A percentile compares a stretch with the other conserved stretches of the same genome.
These are phyloP conservation scores for Congeria kusceri DNA, from an alignment of 2,888 invertebrate genomes.

Conservation along the genomic window DNA sequence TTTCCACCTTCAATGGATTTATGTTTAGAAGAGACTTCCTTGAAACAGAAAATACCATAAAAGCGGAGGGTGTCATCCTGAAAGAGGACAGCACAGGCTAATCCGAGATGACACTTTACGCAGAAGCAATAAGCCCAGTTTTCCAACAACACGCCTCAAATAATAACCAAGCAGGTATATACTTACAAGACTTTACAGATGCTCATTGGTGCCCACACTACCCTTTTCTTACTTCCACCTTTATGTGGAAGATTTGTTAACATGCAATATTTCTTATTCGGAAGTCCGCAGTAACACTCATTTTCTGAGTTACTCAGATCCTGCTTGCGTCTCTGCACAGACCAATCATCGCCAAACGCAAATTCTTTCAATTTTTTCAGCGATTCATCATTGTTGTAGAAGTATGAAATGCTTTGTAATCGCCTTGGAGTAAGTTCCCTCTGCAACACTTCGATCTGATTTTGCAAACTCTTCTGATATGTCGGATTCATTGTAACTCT, in stretches of 20 bases:
- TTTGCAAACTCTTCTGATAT: conserved; percentile 6
- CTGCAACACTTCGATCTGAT: conserved; percentile 34
- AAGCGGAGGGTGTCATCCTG: too few species aligned
- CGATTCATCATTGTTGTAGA: conserved; percentile 21
- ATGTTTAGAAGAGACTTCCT: too few species aligned
- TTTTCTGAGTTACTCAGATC: conserved; percentile 2
- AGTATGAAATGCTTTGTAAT: conserved; percentile 18
- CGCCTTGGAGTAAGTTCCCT: conserved; percentile 33
- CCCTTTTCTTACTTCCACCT: conserved; percentile 44
- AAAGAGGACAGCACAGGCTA: too few species aligned
- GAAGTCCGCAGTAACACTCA: conserved; percentile 58
- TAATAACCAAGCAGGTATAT: conserved; percentile 10
- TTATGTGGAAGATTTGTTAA: conserved; percentile 44
- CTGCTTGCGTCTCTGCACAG: conserved; percentile 14
- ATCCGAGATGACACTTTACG: too few species aligned
- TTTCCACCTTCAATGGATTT: too few species aligned
- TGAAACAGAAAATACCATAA: too few species aligned
- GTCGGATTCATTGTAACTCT: not conserved
- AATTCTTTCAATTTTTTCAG: conserved; percentile 41
- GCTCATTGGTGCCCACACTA: conserved; percentile 65
- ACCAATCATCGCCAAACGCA: conserved; percentile 50
- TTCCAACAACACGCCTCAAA: too few species aligned
- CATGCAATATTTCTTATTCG: conserved; percentile 66
- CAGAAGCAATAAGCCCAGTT: too few species aligned
- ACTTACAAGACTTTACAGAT: conserved; percentile 68